Evolutionary conservation across 2,113 vertebrate genomes (phyloP).

Genomic region (Dissostichus mawsoni): DNA sequence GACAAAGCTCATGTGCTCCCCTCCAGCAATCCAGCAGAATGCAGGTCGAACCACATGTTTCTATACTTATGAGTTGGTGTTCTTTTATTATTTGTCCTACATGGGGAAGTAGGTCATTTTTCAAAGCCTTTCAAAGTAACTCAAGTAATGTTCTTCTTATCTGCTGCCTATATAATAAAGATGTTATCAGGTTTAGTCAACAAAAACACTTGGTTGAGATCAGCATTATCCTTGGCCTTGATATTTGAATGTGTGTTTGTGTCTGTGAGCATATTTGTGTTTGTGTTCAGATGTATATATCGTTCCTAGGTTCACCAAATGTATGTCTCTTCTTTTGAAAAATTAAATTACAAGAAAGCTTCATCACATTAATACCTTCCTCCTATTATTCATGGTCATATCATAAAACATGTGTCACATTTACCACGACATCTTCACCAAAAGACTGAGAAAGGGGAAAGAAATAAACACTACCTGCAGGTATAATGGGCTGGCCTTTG

Average conservation of each 20-base stretch:
- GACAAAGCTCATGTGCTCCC: conserved; percentile 39
- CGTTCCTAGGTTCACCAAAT: no score
- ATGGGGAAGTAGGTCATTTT: conserved; percentile 9
- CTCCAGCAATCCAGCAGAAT: conserved; percentile 25
- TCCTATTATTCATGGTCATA: no score
- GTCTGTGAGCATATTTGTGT: no score
- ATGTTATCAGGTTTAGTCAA: not conserved
- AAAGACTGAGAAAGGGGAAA: not conserved
- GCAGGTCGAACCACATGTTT: conserved; percentile 16
- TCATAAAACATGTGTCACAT: not conserved
- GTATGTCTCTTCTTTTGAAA: no score
- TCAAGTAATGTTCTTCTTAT: not conserved
- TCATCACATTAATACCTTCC: no score
- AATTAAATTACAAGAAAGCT: no score
- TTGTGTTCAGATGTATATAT: no score
- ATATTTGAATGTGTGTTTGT: no score
- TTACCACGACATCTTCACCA: not conserved
- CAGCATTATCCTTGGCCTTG: no score
- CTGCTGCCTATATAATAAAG: not conserved
- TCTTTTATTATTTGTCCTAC: conserved; percentile 21
- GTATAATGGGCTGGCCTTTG: not conserved
- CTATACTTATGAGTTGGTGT: conserved; percentile 1
- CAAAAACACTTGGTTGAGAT: no score
- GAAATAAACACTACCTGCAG: not conserved
- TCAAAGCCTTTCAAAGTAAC: not conserved